These are phyloP conservation scores for Macropodus opercularis DNA, from an alignment of 2,797 vertebrate species.

Conservation along the genomic window DNA sequence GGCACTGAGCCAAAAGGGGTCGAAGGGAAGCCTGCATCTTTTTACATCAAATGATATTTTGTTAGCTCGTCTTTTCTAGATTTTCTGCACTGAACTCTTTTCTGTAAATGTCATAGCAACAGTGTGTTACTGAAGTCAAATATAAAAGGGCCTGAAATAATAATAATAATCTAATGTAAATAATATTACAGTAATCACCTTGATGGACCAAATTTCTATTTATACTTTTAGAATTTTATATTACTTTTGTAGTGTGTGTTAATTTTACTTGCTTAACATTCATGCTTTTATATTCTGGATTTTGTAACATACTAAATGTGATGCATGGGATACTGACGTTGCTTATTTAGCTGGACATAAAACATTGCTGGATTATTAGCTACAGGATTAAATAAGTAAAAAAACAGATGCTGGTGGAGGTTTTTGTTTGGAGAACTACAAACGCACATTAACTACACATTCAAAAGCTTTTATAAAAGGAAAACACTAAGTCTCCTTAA, in stretches of 20 bases:
- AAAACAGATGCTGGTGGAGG: constrained; percentile 38
- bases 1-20: constrained; percentile 74
- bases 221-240: constrained; percentile 99
- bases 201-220: constrained; percentile 99
- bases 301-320: constrained; percentile 84
- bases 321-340: constrained; percentile 88
- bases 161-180: constrained; percentile 91
- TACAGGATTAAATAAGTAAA: constrained; percentile 73
- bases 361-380: constrained; percentile 67
- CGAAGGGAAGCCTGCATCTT: constrained; percentile 66
- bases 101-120: constrained; percentile 85
- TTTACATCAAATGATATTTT: constrained; percentile 82
- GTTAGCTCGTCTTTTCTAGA: constrained; percentile 84
- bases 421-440: constrained; percentile 23
- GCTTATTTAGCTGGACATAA: constrained; percentile 60
- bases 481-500: too few relatives aligned
- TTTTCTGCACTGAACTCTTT: constrained; percentile 81
- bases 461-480: background rate
- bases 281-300: constrained; percentile 80
- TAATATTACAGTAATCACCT: constrained; percentile 89
- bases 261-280: constrained; percentile 84
- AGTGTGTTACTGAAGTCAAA: constrained; percentile 77
- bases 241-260: constrained; percentile 92
- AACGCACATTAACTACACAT: background rate
- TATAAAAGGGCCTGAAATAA: constrained; percentile 77